Conservation (phyloP, 2,113 vertebrate genomes). For the Nothobranchius furzeri region DNA sequence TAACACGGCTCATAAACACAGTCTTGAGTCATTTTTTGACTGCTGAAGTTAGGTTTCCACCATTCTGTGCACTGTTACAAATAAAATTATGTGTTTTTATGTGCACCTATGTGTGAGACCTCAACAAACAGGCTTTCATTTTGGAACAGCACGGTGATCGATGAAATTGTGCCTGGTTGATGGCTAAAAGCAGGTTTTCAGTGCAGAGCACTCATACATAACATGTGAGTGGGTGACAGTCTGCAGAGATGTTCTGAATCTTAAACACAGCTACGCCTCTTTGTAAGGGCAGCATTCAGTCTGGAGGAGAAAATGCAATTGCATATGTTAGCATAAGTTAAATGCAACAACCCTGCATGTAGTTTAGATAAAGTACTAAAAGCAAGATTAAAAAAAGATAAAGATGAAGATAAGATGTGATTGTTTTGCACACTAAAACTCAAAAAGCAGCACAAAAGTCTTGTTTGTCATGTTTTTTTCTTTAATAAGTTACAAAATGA, state of each 20-base stretch:
- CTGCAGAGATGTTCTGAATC: constrained; percentile 54
- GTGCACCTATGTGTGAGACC: constrained; percentile 1
- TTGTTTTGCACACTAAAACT: no score
- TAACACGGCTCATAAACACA: constrained; percentile 25
- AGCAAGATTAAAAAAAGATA: background rate
- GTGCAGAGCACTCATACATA: constrained; percentile 35
- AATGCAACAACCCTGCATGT: background rate
- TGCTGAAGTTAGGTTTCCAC: constrained; percentile 15
- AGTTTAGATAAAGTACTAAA: background rate
- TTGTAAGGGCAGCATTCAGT: constrained; percentile 50
- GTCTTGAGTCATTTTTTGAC: constrained; percentile 4
- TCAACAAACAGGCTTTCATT: constrained; percentile 18
- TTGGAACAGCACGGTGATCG: constrained; percentile 22
- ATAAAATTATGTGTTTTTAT: background rate
- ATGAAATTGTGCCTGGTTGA: constrained; percentile 37
- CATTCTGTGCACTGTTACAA: background rate
- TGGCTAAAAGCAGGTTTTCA: constrained; percentile 32
- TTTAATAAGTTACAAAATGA: background rate
- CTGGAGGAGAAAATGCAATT: constrained; percentile 22
- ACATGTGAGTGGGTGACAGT: constrained; percentile 49
- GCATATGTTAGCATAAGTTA: background rate
- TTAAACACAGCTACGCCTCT: constrained; percentile 41
- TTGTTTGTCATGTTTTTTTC: no score
- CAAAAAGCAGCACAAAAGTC: no score
- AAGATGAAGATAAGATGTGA: background rate